Base-by-base conservation (phyloP, 2,113 vertebrate genomes). In the Cynoglossus semilaevis region DNA sequence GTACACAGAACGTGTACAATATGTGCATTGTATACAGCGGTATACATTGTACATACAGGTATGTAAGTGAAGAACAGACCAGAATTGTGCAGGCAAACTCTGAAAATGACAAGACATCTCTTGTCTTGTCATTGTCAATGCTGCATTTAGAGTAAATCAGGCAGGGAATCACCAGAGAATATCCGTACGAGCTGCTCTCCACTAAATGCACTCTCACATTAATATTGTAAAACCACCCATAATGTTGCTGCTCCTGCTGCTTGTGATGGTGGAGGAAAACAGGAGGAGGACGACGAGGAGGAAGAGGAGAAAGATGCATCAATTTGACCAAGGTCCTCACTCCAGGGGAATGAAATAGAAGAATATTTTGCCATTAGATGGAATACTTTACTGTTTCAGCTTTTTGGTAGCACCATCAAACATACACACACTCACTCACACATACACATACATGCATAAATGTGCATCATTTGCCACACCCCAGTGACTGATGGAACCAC, bases 161-260 rank as follows among this genome's bases (percentile, higher is more conserved):
- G 88, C 92, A 90, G 91, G 90, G 92, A 94, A 91, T 90, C 94
- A 92, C 92, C 78, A 89, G 94, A 96, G 95, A 94, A 93, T 94
- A 92, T n/a, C n/a, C n/a, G n/a, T n/a, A n/a, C n/a, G n/a, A n/a
- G n/a, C n/a, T 90, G 91, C 95, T 94, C 93, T 91, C 93, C 88
- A 91, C 95, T 96, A 98, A 99, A 99, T 99, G 95, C 94, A 96
- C 94, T 96, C 92, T 94, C 93, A 94, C 95, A 99, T 99, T 97
- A 98, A 98, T 98, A 98, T 98, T 99, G 98, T 95, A 99, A 95
- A 97, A 95, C 91, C 74, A 58, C 92, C 95, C 93, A 94, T 97
- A 98, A 98, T 98, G 96, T 91, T 91, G 93, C 92, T 90, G 22
- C 22, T 29, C 22, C 22, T 29, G 22, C 22, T 29, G 22, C 22